These are phyloP conservation scores for Stenoptilia bipunctidactyla DNA, from an alignment of 2,888 invertebrate species.

Conservation along the genomic window DNA sequence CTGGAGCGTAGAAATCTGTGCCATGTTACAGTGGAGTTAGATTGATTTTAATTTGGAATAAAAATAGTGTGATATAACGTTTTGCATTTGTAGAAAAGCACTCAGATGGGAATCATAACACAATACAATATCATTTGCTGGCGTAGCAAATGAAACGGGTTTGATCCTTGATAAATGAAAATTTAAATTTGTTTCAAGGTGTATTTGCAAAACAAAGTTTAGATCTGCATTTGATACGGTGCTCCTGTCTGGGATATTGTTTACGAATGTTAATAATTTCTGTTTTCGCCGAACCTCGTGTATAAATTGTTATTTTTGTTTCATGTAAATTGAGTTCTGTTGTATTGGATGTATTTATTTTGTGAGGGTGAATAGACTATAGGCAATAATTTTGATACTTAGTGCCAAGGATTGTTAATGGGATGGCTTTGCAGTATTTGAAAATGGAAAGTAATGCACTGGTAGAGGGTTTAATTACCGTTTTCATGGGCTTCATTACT, in stretches of 20 bases:
- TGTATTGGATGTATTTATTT: too few relatives aligned
- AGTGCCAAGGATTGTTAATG: too few relatives aligned
- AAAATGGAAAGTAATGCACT: too few relatives aligned
- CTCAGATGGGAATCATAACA: slow-evolving; percentile 36
- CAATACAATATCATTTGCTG: slow-evolving; percentile 50
- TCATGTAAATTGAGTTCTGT: neutral
- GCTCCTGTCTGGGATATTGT: slow-evolving; percentile 12
- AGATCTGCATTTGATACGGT: slow-evolving; percentile 28
- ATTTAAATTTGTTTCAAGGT: slow-evolving; percentile 44
- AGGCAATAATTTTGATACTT: too few relatives aligned
- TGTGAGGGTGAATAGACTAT: too few relatives aligned
- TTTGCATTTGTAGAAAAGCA: neutral
- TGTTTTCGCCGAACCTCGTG: slow-evolving; percentile 5
- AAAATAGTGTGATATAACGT: too few relatives aligned
- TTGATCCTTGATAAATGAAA: slow-evolving; percentile 49
- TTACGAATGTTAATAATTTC: slow-evolving; percentile 3
- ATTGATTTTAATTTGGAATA: too few relatives aligned
- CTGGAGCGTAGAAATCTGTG: too few relatives aligned
- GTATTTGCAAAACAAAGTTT: slow-evolving; percentile 33
- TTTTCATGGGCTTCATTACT: too few relatives aligned
- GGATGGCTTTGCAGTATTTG: too few relatives aligned
- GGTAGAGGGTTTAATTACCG: too few relatives aligned
- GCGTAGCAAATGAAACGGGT: slow-evolving; percentile 45
- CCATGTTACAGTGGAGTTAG: too few relatives aligned
- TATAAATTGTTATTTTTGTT: slow-evolving; percentile 3